Base-by-base conservation (phyloP, 1,140 invertebrate species). In the Lepeophtheirus salmonis region DNA sequence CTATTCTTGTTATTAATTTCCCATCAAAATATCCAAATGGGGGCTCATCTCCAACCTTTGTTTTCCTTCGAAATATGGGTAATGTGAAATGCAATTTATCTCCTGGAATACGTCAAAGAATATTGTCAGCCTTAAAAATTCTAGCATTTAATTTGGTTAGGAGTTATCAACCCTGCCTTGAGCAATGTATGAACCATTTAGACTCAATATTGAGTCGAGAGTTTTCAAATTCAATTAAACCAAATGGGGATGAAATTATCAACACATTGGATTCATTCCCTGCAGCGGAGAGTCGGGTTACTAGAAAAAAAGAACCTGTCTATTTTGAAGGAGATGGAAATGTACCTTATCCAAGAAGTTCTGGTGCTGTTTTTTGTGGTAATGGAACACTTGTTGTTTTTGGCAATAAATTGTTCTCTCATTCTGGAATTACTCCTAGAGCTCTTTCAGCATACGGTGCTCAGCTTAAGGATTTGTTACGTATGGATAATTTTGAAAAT, bases 261-360 rank as follows among this genome's bases (percentile, higher is more conserved):
- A 41, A 41, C 30, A 41, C 6, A 6, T n/a, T n/a, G n/a, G n/a
- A n/a, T n/a, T n/a, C n/a, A n/a, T 41, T 41, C 30, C 30, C 30
- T 41, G 30, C 30, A 41, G 30, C 30, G n/a, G 30, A 6, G n/a
- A n/a, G n/a, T 41, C 6, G n/a, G 6, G 6, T 6, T 10, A 10
- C 30, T n/a, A 6, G 30, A 41, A 6, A n/a, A 41, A 41, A 41
- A 41, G 30, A 41, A n/a, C 6, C 30, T n/a, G n/a, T 41, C n/a
- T 41, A 41, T n/a, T 41, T 41, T 41, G 30, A 41, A n/a, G 30
- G 30, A 6, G 52, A 54, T 24, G 23, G 52, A 4, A 54, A 54
- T 54, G 16, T 54, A 20, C 52, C 52, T 24, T 54, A 3, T 13
- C 52, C 52, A 14, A 18, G 23, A 4, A 21, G 20, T 4, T 21